Conservation (phyloP, 2,113 vertebrate genomes). For the Mobula birostris region DNA sequence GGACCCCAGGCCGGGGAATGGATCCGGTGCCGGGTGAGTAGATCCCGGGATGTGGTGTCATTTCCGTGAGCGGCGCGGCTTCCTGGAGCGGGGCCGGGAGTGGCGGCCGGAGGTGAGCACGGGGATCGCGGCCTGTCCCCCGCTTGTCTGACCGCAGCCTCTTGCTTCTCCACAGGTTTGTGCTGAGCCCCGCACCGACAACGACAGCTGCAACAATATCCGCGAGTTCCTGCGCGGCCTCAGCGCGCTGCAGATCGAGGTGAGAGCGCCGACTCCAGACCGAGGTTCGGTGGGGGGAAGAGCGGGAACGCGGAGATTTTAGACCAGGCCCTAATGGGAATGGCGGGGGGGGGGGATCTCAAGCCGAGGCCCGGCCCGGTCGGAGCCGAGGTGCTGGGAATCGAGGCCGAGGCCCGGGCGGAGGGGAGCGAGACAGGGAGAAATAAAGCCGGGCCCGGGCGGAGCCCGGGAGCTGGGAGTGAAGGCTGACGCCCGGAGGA, state of each 20-base stretch:
- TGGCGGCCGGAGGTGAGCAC: background rate
- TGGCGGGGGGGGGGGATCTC: background rate
- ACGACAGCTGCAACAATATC: constrained; percentile 77
- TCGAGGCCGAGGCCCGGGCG: background rate
- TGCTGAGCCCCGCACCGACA: constrained; percentile 78
- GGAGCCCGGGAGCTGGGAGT: background rate
- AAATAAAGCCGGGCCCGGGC: background rate
- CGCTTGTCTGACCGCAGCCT: background rate
- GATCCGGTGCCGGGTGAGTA: background rate
- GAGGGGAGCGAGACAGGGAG: background rate
- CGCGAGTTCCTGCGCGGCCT: constrained; percentile 85
- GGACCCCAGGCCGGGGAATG: too few relatives aligned
- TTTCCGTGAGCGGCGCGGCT: background rate
- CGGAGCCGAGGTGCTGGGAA: background rate
- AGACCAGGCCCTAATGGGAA: background rate
- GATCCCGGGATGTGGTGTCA: background rate
- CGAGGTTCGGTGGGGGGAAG: background rate
- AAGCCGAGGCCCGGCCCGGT: constrained; percentile 34
- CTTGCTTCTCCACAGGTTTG: constrained; percentile 64
- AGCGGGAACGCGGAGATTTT: background rate
- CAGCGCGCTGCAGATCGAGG: constrained; percentile 76
- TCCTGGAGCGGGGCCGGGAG: background rate
- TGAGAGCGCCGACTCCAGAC: constrained; percentile 53
- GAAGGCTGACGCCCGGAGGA: background rate
- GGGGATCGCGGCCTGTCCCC: background rate